Percentiles rank a stretch among this genome's conserved stretches.
Conservation (phyloP, 2,113 vertebrate genomes). For the Eulemur rufifrons region DNA sequence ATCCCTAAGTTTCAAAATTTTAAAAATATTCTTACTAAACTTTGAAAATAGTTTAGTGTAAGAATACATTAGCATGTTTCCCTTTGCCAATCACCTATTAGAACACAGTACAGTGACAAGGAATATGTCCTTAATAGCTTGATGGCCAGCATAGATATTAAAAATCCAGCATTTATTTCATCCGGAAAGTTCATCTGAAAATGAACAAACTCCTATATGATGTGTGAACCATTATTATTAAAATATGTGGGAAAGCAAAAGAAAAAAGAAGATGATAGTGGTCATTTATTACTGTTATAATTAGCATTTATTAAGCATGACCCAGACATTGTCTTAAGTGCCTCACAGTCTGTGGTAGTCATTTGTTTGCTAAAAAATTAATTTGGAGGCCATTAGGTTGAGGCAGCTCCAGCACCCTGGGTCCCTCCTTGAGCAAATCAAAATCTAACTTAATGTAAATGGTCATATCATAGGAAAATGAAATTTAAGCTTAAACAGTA, state of each 20-base stretch:
- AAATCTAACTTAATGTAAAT: neutral
- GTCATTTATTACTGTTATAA: neutral
- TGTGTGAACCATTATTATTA: neutral
- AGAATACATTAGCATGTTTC: neutral
- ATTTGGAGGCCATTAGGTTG: neutral
- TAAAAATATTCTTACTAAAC: neutral
- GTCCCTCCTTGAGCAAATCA: neutral
- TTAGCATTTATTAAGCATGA: neutral
- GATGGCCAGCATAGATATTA: neutral
- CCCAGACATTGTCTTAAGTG: neutral
- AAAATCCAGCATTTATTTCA: slow-evolving; percentile 29
- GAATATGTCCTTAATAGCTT: neutral
- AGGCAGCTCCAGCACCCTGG: too few species aligned
- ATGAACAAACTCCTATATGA: neutral
- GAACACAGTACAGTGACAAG: neutral
- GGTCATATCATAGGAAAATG: neutral
- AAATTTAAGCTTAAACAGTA: neutral
- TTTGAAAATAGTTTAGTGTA: neutral
- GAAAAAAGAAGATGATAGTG: neutral
- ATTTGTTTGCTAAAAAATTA: neutral
- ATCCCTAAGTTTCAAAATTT: neutral
- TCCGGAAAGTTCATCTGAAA: neutral
- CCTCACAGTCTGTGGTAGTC: neutral
- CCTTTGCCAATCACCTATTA: neutral
- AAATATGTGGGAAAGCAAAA: neutral